These are phyloP conservation scores for Desoria tigrina DNA, from an alignment of 2,888 invertebrate genomes.

Conservation along the genomic window DNA sequence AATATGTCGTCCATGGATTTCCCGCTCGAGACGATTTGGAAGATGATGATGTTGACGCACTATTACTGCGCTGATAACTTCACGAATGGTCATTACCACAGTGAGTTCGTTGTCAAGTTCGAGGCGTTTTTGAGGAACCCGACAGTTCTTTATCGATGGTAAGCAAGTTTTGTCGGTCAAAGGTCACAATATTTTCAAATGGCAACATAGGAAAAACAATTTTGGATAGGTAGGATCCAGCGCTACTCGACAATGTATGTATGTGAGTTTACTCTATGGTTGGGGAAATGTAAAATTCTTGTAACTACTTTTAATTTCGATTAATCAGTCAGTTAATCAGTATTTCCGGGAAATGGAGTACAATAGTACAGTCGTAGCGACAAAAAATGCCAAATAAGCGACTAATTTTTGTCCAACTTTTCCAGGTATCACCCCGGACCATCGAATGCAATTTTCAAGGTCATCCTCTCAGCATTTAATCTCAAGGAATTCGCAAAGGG, in stretches of 20 bases:
- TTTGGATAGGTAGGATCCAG: background rate
- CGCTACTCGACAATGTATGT: background rate
- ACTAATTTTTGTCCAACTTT: no score
- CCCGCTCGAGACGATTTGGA: conserved; percentile 35
- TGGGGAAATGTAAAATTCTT: no score
- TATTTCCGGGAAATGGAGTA: no score
- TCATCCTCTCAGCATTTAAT: conserved; percentile 24
- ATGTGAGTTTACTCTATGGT: no score
- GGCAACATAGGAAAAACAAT: no score
- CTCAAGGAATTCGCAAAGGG: conserved; percentile 25
- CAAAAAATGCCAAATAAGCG: no score
- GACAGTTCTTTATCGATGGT: conserved; percentile 33
- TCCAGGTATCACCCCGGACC: conserved; percentile 40
- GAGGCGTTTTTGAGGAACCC: conserved; percentile 36
- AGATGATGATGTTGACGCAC: conserved; percentile 31
- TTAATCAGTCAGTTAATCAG: no score
- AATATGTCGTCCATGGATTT: conserved; percentile 25
- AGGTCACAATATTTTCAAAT: no score
- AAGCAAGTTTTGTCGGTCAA: background rate
- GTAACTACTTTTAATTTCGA: no score
- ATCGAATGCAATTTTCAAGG: conserved; percentile 28
- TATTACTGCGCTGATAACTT: conserved; percentile 33
- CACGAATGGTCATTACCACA: conserved; percentile 24
- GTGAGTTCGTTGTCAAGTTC: conserved; percentile 26
- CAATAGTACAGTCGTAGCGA: no score